These are phyloP conservation scores for Ophioninae sp. DNA, from an alignment of 2,888 invertebrate genomes.

Conservation along the genomic window DNA sequence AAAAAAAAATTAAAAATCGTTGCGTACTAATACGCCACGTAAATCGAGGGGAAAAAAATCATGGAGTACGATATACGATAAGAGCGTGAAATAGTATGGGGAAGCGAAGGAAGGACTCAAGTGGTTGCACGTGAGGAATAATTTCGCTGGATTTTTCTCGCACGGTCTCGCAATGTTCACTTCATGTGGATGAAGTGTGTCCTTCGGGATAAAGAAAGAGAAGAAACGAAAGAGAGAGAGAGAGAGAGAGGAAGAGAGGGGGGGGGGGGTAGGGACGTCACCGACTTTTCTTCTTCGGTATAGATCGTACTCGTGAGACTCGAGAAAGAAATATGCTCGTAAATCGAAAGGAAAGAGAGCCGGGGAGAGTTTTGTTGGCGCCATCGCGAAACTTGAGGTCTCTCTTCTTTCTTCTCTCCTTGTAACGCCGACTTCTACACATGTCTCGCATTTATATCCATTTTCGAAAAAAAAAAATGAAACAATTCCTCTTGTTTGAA, in stretches of 20 bases:
- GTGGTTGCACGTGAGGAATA: constrained; percentile 62
- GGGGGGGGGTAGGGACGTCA: constrained; percentile 38
- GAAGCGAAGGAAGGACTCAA: constrained; percentile 57
- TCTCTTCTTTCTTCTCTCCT: constrained; percentile 29
- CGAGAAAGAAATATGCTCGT: constrained; percentile 52
- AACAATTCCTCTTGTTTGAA: neutral
- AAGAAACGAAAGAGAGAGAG: constrained; percentile 3
- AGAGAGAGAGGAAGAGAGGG: constrained; percentile 20
- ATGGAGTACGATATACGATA: constrained; percentile 34
- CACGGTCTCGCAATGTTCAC: constrained; percentile 48
- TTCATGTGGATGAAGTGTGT: constrained; percentile 27
- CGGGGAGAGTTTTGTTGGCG: constrained; percentile 53
- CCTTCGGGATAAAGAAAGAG: constrained; percentile 31
- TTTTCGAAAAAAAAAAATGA: constrained; percentile 24
- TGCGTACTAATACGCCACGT: neutral
- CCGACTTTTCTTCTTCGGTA: constrained; percentile 61
- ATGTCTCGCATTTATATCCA: constrained; percentile 41
- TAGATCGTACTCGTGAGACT: constrained; percentile 48
- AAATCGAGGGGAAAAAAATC: constrained; percentile 16
- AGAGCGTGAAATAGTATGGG: constrained; percentile 53
- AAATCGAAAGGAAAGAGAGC: constrained; percentile 54
- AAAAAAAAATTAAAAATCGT: constrained; percentile 7
- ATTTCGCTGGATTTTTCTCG: constrained; percentile 60
- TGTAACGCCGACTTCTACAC: constrained; percentile 33
- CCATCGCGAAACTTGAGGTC: constrained; percentile 60